Base-by-base conservation (phyloP, 2,113 vertebrate genomes). In the Willisornis vidua region DNA sequence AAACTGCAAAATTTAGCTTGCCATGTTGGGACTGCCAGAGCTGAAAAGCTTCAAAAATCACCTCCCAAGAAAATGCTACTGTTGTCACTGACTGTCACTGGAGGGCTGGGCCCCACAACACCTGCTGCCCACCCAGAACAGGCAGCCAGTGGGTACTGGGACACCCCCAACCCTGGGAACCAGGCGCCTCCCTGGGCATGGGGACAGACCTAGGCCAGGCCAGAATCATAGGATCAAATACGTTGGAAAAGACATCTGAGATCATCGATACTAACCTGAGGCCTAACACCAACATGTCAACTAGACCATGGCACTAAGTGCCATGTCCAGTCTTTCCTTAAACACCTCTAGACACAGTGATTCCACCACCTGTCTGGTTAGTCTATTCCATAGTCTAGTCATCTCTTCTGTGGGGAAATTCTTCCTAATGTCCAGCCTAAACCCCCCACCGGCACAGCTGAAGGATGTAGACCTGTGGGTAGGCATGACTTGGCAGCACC, bases 1-100 rank as follows among this genome's bases (percentile, higher is more conserved):
- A 73, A 90, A 22, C 45, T 85, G 46, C 19, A 51, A 54, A 61
- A 71, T 62, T n/a, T 48, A 57, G 37, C 15, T 82, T 74, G 41
- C 54, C 2, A 0, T 52, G 59, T 74, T 2, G 0, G 49, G 17
- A 71, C 37, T 71, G 29, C 19, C 0, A 1, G 57, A 74, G n/a
- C 7, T 51, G 41, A 78, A 85, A 65, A 85, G 41, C 26, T 61
- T 78, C 16, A 23, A 71, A 82, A 78, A 45, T 7, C 61, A 57
- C 1, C 33, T 88, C 41, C 16, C 11, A 55, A 28, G 59, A 73
- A 67, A 73, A 41, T 9, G 41, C 26, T 35, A 29, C 2, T 0
- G 20, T 58, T 57, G 31, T 68, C 35, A 28, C n/a, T 46, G 9
- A 13, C 19, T 67, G 26, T 71, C 28, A 22, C 25, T 1, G 2